phyloP scores from a whole-genome alignment of 2,888 invertebrate species.

The Bursaphelenchus okinawaensis region DNA sequence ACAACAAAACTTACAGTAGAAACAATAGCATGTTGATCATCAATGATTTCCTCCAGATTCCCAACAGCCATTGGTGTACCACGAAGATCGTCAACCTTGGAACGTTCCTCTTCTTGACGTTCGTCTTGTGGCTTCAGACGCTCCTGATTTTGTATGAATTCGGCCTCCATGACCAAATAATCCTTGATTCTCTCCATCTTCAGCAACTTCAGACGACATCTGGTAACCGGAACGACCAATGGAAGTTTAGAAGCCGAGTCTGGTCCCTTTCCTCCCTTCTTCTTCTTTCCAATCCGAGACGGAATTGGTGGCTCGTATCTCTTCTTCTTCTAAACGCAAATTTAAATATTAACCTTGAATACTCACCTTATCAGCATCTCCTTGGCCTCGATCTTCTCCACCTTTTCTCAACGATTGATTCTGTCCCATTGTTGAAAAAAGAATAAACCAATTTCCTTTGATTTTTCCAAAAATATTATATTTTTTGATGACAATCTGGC shows the following conservation, averaged over 20 bases:
- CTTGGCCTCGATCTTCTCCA: slow-evolving; percentile 9
- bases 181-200: slow-evolving; percentile 97
- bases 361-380: slow-evolving; percentile 7
- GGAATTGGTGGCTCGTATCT: slow-evolving; percentile 99
- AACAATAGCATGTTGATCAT: slow-evolving; percentile 99
- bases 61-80: slow-evolving; percentile 99
- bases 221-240: slow-evolving; percentile 92
- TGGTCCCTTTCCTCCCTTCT: slow-evolving; percentile 74
- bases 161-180: slow-evolving; percentile 96
- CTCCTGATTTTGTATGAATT: slow-evolving; percentile 96
- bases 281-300: slow-evolving; percentile 86
- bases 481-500: not conserved
- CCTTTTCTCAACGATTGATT: slow-evolving; percentile 21
- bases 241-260: slow-evolving; percentile 96
- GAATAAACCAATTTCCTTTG: too few relatives aligned
- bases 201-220: slow-evolving; percentile 86
- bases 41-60: slow-evolving; percentile 97
- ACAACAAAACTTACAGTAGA: slow-evolving; percentile 32
- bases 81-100: slow-evolving; percentile 93
- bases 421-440: slow-evolving; percentile 22
- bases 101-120: slow-evolving; percentile 94
- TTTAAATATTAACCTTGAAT: not conserved
- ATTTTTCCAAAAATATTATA: not conserved
- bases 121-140: slow-evolving; percentile 97
- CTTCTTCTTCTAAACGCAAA: slow-evolving; percentile 71